Conservation (phyloP, 2,888 invertebrate genomes). For the Ophraella communa region DNA sequence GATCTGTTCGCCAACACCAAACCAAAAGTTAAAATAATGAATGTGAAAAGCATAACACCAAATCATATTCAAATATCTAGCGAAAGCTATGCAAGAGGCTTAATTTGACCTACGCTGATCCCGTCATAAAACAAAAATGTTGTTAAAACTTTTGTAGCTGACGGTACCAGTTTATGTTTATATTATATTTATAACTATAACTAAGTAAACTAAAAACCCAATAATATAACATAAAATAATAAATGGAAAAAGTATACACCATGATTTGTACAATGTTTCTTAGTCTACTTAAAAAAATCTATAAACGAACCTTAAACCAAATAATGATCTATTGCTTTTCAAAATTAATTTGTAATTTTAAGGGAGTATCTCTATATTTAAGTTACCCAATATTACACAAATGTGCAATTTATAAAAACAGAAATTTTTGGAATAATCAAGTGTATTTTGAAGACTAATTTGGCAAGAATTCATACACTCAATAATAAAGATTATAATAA, state of each 20-base stretch:
- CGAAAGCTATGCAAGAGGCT: slow-evolving; percentile 55
- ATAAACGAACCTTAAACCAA: slow-evolving; percentile 15
- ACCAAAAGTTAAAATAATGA: slow-evolving; percentile 39
- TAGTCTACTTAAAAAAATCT: slow-evolving; percentile 36
- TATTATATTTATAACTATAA: slow-evolving; percentile 39
- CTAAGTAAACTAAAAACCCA: slow-evolving; percentile 48
- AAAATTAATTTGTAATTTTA: no score
- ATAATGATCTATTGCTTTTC: no score
- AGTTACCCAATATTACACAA: no score
- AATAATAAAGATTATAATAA: no score
- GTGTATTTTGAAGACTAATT: no score
- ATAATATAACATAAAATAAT: slow-evolving; percentile 42
- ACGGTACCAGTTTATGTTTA: slow-evolving; percentile 28
- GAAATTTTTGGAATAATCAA: no score
- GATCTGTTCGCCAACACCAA: slow-evolving; percentile 31
- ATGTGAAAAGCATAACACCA: slow-evolving; percentile 48
- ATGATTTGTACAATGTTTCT: slow-evolving; percentile 47
- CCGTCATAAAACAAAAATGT: slow-evolving; percentile 10
- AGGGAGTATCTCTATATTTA: no score
- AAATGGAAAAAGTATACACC: slow-evolving; percentile 43
- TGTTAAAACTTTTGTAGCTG: slow-evolving; percentile 22
- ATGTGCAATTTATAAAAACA: no score
- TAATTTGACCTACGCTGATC: slow-evolving; percentile 50
- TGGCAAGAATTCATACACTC: no score
- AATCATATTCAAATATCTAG: slow-evolving; percentile 55